Percentiles rank a stretch among this genome's conserved stretches.
Evolutionary conservation across 2,113 vertebrate species (phyloP).

Genomic region (Synodontis membranacea): DNA sequence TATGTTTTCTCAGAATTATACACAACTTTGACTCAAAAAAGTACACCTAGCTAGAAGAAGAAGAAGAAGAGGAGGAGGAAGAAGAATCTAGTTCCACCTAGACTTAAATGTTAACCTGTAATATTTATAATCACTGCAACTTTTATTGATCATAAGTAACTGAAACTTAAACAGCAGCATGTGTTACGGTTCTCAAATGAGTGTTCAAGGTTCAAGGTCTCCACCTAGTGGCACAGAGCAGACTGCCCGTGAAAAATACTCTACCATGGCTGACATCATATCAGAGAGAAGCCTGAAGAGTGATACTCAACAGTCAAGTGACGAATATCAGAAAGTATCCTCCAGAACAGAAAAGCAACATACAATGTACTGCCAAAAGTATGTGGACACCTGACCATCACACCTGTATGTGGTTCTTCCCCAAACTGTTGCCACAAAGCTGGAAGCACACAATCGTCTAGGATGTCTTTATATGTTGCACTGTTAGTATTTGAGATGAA

Average conservation of each 20-base stretch:
- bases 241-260: neutral
- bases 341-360: neutral
- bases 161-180: neutral
- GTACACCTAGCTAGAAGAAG: neutral
- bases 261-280: neutral
- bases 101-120: too few relatives aligned
- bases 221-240: conserved; percentile 43
- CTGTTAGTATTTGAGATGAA: neutral
- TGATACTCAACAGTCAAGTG: neutral
- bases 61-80: too few relatives aligned
- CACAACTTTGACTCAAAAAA: neutral
- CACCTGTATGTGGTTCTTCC: neutral
- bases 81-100: too few relatives aligned
- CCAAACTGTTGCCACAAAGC: neutral
- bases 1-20: neutral
- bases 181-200: neutral
- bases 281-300: neutral
- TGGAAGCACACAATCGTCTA: neutral
- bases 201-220: neutral
- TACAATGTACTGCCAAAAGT: neutral
- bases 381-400: neutral
- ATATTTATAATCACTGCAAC: neutral
- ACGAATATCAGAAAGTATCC: neutral
- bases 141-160: neutral
- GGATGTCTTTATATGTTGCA: neutral